Evolutionary conservation across 2,113 vertebrate genomes (phyloP), one percentile per base, ranked within the genome.

Genomic region (Dicrurus megarhynchus): DNA sequence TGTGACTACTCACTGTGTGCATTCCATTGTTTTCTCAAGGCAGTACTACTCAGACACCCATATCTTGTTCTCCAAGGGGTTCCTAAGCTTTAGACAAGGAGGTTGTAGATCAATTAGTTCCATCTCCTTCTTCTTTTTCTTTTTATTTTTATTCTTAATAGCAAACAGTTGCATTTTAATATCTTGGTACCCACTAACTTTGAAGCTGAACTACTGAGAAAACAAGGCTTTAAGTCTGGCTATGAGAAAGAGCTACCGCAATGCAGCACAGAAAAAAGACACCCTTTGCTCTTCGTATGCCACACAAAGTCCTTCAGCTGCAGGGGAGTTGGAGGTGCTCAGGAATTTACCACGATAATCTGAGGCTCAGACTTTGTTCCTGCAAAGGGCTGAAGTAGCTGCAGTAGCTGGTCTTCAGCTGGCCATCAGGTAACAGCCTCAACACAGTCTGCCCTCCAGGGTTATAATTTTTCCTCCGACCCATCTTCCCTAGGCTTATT

Each of bases 231-330:
- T 56, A 35, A 74, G 21, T 42, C 75, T 53, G 44, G 19, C 28
- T 41, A 1, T 70, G 26, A 85, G 67, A 57, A 82, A 57, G 57
- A 75, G 16, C 42, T 87, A 60, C 26, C 8, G n/a, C 32, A 47
- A 1, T 17, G 15, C 24, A 95, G 52, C 52, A 50, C 8, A 55
- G 50, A 13, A 18, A 33, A 28, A 63, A 24, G 15, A 28, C 6
- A 27, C 5, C 22, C 20, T 83, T 33, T 44, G 19, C 37, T 70
- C 42, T 49, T 57, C 7, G 3, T 30, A 8, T 32, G 14, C 9
- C n/a, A 17, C 15, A 5, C 0, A 0, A 42, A 24, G 30, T 30
- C 22, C n/a, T 61, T 5, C 14, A 42, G 22, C 65, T 83, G 26
- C 11, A 63, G 24, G 12, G 23, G 10, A 22, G 13, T 5, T 59